Evolutionary conservation across 2,888 invertebrate species (phyloP).

Genomic region (Cacoxenus indagator): DNA sequence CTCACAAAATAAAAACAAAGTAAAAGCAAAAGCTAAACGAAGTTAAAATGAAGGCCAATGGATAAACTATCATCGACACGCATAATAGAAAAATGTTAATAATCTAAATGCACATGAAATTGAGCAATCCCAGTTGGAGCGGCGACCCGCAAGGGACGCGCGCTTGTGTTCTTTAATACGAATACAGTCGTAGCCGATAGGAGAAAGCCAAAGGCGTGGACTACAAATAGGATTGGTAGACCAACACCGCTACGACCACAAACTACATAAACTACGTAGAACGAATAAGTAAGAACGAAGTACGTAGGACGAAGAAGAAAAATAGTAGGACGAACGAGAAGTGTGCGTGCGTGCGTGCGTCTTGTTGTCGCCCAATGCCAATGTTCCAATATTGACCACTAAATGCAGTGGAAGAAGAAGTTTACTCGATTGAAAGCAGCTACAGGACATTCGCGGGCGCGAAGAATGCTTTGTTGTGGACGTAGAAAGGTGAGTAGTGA

Average conservation of each 20-base stretch:
- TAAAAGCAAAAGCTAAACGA: not conserved
- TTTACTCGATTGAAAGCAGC: constrained; percentile 83
- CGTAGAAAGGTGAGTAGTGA: constrained; percentile 89
- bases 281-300: constrained; percentile 25
- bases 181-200: no score
- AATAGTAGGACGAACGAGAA: constrained; percentile 37
- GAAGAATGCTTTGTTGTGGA: constrained; percentile 95
- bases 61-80: not conserved
- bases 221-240: not conserved
- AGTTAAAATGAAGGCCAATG: constrained; percentile 28
- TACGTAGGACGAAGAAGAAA: constrained; percentile 42
- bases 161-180: constrained; percentile 32
- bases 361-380: constrained; percentile 50
- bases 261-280: not conserved
- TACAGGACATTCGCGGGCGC: constrained; percentile 83
- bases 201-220: not conserved
- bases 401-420: constrained; percentile 88
- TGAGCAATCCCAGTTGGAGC: constrained; percentile 6
- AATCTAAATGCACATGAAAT: constrained; percentile 18
- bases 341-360: constrained; percentile 36
- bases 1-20: not conserved
- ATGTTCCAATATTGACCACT: constrained; percentile 57
- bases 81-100: constrained; percentile 2
- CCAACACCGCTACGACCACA: not conserved
- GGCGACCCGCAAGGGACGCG: constrained; percentile 15